A percentile compares a stretch with the other conserved stretches of the same genome.
Evolutionary conservation across 2,797 vertebrate species (phyloP).

Genomic region (Eidolon dupreanum): DNA sequence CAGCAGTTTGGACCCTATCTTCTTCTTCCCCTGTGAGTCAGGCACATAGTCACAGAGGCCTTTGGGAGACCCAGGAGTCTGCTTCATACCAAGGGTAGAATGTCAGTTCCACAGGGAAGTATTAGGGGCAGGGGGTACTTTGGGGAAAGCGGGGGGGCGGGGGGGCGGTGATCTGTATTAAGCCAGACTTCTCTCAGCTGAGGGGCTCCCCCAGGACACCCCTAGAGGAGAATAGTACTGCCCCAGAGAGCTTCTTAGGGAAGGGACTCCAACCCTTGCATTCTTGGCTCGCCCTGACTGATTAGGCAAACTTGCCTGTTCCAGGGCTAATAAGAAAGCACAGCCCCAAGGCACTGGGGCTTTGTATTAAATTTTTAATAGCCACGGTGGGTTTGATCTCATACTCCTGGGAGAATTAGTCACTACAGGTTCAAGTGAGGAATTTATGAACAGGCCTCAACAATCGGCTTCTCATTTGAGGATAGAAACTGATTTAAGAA

Average conservation of each 20-base stretch:
- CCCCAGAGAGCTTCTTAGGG: background rate
- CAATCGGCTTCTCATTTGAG: constrained; percentile 56
- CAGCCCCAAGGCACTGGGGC: constrained; percentile 46
- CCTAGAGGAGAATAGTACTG: background rate
- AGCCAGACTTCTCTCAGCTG: background rate
- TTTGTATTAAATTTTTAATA: constrained; percentile 67
- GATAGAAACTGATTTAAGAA: constrained; percentile 50
- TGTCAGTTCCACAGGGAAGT: background rate
- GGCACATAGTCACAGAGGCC: background rate
- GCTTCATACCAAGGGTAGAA: background rate
- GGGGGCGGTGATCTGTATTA: background rate
- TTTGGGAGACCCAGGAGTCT: background rate
- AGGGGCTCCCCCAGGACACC: background rate
- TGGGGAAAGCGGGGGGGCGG: background rate
- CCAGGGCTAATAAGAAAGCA: constrained; percentile 52
- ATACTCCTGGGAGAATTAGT: constrained; percentile 67
- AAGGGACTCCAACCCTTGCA: background rate
- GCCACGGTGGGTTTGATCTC: constrained; percentile 74
- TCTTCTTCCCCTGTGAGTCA: background rate
- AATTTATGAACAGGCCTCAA: constrained; percentile 69
- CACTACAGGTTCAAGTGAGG: constrained; percentile 68
- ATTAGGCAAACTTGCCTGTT: background rate
- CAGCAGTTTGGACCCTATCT: background rate
- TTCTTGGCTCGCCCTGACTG: background rate
- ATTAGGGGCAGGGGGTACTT: background rate